Evolutionary conservation across 1,140 invertebrate species (phyloP).

Genomic region (Brachionus manjavacas): DNA sequence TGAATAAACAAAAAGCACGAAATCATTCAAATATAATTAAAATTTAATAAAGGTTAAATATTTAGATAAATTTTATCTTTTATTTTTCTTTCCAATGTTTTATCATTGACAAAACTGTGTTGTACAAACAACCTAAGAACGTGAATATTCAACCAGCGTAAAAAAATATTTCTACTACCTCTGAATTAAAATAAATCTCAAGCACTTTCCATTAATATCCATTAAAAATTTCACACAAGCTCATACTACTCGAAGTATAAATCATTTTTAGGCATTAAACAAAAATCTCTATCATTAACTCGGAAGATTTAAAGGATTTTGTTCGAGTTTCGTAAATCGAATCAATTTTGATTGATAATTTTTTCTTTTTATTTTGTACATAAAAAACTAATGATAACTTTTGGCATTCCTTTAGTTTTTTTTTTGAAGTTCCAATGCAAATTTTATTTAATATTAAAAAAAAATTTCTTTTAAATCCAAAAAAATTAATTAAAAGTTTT

Average conservation of each 20-base stretch:
- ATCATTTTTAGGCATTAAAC: background rate
- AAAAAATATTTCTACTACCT: background rate
- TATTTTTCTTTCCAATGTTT: background rate
- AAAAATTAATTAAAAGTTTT: too few species aligned
- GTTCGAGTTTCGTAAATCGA: background rate
- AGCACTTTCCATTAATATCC: background rate
- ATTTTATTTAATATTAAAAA: too few species aligned
- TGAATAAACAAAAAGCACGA: background rate
- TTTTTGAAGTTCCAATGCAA: too few species aligned
- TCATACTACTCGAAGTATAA: background rate
- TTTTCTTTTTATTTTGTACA: background rate
- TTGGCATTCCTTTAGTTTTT: background rate
- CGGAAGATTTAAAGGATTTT: background rate
- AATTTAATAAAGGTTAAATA: conserved; percentile 1
- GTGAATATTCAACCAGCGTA: background rate
- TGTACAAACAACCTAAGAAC: background rate
- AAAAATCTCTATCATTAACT: background rate
- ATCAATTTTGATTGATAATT: background rate
- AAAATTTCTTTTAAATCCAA: too few species aligned
- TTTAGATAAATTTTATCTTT: background rate
- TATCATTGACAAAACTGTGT: background rate
- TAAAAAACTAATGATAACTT: background rate
- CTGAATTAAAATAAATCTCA: background rate
- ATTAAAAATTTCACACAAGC: background rate
- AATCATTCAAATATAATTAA: background rate